Percentiles rank a stretch among this genome's conserved stretches.
phyloP scores from a whole-genome alignment of 2,888 invertebrate genomes.

The Antheraea yamamai region DNA sequence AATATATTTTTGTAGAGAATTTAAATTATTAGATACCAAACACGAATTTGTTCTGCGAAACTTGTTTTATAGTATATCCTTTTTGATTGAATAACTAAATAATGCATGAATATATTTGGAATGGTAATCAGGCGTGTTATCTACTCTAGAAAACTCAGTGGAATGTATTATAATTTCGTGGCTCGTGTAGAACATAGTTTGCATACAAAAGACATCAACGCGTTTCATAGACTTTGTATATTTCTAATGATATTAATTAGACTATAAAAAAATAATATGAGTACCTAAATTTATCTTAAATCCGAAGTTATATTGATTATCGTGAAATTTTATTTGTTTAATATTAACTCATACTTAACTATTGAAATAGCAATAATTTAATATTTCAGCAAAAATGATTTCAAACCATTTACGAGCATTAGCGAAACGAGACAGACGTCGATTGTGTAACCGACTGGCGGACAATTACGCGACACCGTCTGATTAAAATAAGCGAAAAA shows the following conservation, averaged over 20 bases:
- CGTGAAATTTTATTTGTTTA: neutral
- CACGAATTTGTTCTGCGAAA: neutral
- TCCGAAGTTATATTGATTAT: neutral
- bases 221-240: constrained; percentile 22
- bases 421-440: constrained; percentile 48
- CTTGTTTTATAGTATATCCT: neutral
- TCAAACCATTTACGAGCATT: constrained; percentile 50
- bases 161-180: constrained; percentile 46
- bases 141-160: constrained; percentile 43
- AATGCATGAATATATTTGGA: constrained; percentile 4
- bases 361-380: neutral
- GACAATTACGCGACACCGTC: constrained; percentile 56
- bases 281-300: neutral
- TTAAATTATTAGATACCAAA: constrained; percentile 1
- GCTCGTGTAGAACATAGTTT: constrained; percentile 34
- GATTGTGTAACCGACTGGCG: constrained; percentile 52
- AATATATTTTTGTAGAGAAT: neutral
- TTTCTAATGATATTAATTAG: neutral
- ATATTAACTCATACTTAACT: neutral
- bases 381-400: constrained; percentile 16
- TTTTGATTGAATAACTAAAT: neutral
- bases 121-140: neutral
- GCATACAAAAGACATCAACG: constrained; percentile 75
- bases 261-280: neutral
- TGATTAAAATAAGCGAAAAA: constrained; percentile 66